These are phyloP conservation scores for Pangasius djambal DNA, from an alignment of 2,797 vertebrate species.

Conservation along the genomic window DNA sequence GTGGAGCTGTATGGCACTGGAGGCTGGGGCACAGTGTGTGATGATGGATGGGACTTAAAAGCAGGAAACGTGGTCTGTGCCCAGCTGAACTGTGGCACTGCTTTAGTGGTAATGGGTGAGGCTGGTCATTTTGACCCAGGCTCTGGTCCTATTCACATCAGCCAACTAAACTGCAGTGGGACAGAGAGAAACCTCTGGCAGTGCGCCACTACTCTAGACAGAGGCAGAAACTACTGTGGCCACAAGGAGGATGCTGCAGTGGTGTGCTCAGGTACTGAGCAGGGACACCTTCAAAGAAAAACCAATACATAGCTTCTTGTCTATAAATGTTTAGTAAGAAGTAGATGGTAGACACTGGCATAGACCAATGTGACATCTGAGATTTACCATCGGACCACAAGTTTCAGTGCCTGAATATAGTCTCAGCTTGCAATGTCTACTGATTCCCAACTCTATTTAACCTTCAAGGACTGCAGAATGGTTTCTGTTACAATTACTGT, in stretches of 20 bases:
- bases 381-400: background rate
- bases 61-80: constrained; percentile 59
- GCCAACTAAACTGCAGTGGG: constrained; percentile 58
- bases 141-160: constrained; percentile 50
- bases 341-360: background rate
- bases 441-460: background rate
- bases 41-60: constrained; percentile 57
- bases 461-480: background rate
- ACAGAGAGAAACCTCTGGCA: constrained; percentile 56
- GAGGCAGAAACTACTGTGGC: constrained; percentile 53
- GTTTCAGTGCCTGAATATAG: background rate
- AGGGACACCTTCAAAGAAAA: background rate
- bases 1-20: constrained; percentile 55
- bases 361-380: background rate
- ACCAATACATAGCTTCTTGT: background rate
- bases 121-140: constrained; percentile 35
- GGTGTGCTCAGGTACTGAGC: constrained; percentile 63
- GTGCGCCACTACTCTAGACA: constrained; percentile 18
- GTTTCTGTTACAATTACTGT: background rate
- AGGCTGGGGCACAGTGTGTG: constrained; percentile 62
- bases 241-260: constrained; percentile 63
- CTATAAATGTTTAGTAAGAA: background rate
- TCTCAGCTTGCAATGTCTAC: background rate
- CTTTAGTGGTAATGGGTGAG: constrained; percentile 1
- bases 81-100: constrained; percentile 59